These are phyloP conservation scores for Rosalia funebris DNA, from an alignment of 2,888 invertebrate genomes.

Conservation along the genomic window DNA sequence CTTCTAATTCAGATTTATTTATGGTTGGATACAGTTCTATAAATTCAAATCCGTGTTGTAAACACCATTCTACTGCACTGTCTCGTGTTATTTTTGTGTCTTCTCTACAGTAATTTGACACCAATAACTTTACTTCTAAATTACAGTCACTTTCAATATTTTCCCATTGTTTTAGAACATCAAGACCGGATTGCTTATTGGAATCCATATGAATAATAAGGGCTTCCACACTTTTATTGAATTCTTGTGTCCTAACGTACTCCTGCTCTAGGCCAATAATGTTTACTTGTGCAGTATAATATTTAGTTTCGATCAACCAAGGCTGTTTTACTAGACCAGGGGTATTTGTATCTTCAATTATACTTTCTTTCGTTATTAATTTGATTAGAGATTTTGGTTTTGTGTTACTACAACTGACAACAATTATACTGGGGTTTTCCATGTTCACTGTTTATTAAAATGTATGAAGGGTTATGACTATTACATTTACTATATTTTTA, in stretches of 20 bases:
- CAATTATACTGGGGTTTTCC: slow-evolving; percentile 58
- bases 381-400: slow-evolving; percentile 62
- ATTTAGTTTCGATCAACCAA: slow-evolving; percentile 76
- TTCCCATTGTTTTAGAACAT: slow-evolving; percentile 59
- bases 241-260: slow-evolving; percentile 64
- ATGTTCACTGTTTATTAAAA: no score
- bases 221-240: slow-evolving; percentile 69
- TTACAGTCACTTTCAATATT: slow-evolving; percentile 53
- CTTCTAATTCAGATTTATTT: slow-evolving; percentile 56
- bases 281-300: slow-evolving; percentile 73
- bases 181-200: slow-evolving; percentile 63
- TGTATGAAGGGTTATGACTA: no score
- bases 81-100: slow-evolving; percentile 60
- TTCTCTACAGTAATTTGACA: slow-evolving; percentile 67
- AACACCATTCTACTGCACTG: slow-evolving; percentile 73
- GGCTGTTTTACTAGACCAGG: slow-evolving; percentile 54
- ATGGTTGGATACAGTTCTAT: slow-evolving; percentile 70
- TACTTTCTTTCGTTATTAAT: slow-evolving; percentile 56
- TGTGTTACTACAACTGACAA: slow-evolving; percentile 60
- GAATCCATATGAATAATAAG: slow-evolving; percentile 73
- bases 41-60: slow-evolving; percentile 74
- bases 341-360: slow-evolving; percentile 44
- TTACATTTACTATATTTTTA: slow-evolving; percentile 43
- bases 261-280: slow-evolving; percentile 67
- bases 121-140: slow-evolving; percentile 69